Percentiles rank a stretch among this genome's conserved stretches.
These are phyloP conservation scores for Sinosuthora webbiana DNA, from an alignment of 2,113 vertebrate species.

Conservation along the genomic window DNA sequence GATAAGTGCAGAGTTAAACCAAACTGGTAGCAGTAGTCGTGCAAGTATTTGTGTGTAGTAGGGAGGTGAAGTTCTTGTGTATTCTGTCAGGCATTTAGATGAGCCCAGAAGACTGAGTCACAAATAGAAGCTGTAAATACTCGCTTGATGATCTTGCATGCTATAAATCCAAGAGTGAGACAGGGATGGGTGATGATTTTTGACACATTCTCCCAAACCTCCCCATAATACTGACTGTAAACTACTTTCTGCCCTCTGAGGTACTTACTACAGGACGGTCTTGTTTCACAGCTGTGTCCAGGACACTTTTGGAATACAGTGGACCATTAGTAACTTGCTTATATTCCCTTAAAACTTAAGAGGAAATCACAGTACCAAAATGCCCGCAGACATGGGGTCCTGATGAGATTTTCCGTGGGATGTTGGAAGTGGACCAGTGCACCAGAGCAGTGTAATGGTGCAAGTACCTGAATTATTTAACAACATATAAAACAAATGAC, in stretches of 20 bases:
- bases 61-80: background rate
- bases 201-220: background rate
- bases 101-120: background rate
- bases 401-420: background rate
- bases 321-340: background rate
- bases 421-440: background rate
- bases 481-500: background rate
- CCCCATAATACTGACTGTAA: background rate
- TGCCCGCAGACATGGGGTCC: background rate
- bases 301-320: background rate
- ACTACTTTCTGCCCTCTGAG: background rate
- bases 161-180: background rate
- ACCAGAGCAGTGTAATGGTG: background rate
- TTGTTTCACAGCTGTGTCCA: background rate
- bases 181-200: background rate
- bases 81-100: background rate
- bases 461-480: background rate
- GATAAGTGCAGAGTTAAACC: background rate
- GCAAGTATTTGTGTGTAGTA: background rate
- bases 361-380: background rate
- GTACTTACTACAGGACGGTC: background rate
- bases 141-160: background rate
- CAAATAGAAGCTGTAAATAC: background rate
- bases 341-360: background rate
- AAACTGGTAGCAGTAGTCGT: background rate